Evolutionary conservation across 2,113 vertebrate genomes (phyloP).

Genomic region (Puffinus mauretanicus): DNA sequence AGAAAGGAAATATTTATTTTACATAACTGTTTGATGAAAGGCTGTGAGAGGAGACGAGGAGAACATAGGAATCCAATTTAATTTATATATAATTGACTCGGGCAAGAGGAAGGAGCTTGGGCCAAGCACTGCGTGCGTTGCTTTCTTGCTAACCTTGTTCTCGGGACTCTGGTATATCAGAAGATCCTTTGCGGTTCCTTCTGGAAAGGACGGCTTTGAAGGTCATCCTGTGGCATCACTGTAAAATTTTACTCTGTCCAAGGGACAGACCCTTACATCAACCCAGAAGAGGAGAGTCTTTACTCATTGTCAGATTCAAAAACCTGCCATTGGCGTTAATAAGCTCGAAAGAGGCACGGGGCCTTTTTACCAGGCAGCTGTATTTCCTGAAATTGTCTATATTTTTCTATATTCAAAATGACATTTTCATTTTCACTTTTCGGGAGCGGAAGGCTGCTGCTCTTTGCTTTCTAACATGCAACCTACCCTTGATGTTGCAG

Average conservation of each 20-base stretch:
- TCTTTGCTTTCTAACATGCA: not conserved
- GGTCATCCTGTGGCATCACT: not conserved
- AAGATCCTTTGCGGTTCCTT: not conserved
- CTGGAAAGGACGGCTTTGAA: not conserved
- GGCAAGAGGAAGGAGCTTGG: not conserved
- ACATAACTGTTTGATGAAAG: not conserved
- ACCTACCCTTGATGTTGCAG: not conserved
- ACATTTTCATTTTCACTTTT: not conserved
- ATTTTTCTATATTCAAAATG: not conserved
- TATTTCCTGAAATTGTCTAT: not conserved
- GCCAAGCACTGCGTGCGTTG: rapidly evolving
- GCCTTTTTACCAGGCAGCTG: not conserved
- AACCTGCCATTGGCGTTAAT: not conserved
- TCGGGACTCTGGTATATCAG: not conserved
- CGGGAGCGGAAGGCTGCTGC: not conserved
- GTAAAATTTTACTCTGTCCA: not conserved
- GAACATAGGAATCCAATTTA: not conserved
- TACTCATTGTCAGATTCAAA: not conserved
- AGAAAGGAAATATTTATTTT: not conserved
- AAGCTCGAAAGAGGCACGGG: not conserved
- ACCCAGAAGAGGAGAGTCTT: not conserved
- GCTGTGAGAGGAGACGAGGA: not conserved
- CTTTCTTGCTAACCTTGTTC: not conserved
- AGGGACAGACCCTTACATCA: not conserved
- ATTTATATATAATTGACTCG: not conserved